Conservation (phyloP, 2,797 vertebrate species). For the Florisuga fusca region DNA sequence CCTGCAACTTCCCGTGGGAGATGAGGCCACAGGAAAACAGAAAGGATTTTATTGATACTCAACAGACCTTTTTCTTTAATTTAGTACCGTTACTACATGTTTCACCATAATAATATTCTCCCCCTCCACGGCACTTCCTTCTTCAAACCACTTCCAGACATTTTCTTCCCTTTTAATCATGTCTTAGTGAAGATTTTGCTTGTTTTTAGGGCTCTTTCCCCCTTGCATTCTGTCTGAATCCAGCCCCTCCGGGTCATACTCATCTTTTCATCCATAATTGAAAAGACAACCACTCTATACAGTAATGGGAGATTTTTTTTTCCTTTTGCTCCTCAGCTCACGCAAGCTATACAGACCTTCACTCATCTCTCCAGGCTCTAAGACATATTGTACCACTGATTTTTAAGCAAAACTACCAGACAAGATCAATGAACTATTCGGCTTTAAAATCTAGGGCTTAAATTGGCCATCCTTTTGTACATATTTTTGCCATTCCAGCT, state of each 20-base stretch:
- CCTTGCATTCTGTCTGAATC: slow-evolving; percentile 37
- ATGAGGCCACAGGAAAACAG: slow-evolving; percentile 37
- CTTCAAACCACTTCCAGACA: slow-evolving; percentile 55
- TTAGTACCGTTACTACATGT: slow-evolving; percentile 9
- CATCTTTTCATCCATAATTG: slow-evolving; percentile 75
- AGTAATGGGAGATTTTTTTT: slow-evolving; percentile 13
- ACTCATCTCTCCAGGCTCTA: slow-evolving; percentile 16
- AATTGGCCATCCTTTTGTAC: background rate
- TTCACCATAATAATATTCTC: background rate
- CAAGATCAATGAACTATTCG: slow-evolving; percentile 42
- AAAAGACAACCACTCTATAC: slow-evolving; percentile 68
- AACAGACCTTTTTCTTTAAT: slow-evolving; percentile 48
- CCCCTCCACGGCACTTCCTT: background rate
- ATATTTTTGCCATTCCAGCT: slow-evolving; percentile 18
- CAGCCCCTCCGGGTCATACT: slow-evolving; percentile 50
- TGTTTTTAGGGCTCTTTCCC: slow-evolving; percentile 49
- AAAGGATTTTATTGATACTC: slow-evolving; percentile 38
- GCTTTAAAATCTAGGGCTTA: slow-evolving; percentile 53
- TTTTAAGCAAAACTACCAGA: slow-evolving; percentile 41
- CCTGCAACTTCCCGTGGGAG: slow-evolving; percentile 26
- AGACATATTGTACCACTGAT: slow-evolving; percentile 7
- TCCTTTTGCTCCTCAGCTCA: slow-evolving; percentile 9
- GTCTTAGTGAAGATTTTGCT: slow-evolving; percentile 55
- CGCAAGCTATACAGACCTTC: background rate
- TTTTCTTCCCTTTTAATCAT: slow-evolving; percentile 58